A percentile compares a stretch with the other conserved stretches of the same genome.
Conservation (phyloP, 2,113 vertebrate genomes). For the Ceuthmochares aereus region DNA sequence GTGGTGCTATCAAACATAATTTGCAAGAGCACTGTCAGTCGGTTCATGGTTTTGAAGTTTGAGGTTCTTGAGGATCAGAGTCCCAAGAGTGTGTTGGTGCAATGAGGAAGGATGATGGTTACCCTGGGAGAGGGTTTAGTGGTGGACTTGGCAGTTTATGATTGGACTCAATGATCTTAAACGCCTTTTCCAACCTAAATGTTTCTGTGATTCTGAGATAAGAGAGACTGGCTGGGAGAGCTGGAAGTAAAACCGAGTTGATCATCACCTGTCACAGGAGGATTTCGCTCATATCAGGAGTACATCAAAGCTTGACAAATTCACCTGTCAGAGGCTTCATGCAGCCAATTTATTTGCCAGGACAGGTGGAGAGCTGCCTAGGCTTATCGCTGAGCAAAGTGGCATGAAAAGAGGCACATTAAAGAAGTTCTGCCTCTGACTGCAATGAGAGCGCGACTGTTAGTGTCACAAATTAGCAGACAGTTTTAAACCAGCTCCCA, state of each 20-base stretch:
- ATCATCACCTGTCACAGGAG: neutral
- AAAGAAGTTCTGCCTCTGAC: constrained; percentile 33
- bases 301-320: constrained; percentile 22
- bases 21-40: neutral
- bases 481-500: constrained; percentile 55
- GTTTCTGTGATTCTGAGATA: neutral
- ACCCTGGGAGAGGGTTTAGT: neutral
- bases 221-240: neutral
- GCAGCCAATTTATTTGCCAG: constrained; percentile 38
- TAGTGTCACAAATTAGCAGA: constrained; percentile 36
- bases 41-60: neutral
- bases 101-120: neutral
- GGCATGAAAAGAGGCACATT: constrained; percentile 4
- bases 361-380: constrained; percentile 34
- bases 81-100: neutral
- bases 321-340: constrained; percentile 21
- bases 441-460: neutral
- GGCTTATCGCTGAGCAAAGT: neutral
- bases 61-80: neutral
- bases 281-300: neutral
- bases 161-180: no score
- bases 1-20: neutral
- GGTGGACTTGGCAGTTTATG: no score
- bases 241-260: constrained; percentile 2
- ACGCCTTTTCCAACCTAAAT: no score